Evolutionary conservation across 2,888 invertebrate species (phyloP), one percentile per base, ranked within the genome.

Genomic region (Eupeodes latifasciatus): DNA sequence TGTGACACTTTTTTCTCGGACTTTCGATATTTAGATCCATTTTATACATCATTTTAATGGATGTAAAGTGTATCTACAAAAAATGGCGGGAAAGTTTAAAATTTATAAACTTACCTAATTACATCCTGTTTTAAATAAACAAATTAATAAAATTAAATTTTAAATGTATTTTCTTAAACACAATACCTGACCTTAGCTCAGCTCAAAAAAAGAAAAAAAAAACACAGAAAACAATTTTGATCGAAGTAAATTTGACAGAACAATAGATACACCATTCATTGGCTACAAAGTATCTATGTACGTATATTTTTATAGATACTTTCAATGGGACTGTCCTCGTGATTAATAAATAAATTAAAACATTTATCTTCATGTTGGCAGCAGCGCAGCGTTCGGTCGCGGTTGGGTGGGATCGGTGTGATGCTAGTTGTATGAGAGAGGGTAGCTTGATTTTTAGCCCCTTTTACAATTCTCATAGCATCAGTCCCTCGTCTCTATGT

Each of bases 271-370:
- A 51, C 75, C n/a, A 72, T 59, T 34, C 19, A 57, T 77, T 57
- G 16, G 27, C 49, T 40, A 10, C 27, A 27, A 36, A 11, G 34
- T 55, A 55, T 55, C 16, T 47, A 64, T 47, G 27, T 51, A 74
- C 40, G 40, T 40, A 40, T 40, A 40, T 40, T 7, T 40, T 7
- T 40, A 9, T 40, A 40, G 62, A 74, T 74, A 81, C 61, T 67
- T 72, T 62, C 78, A 77, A 82, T 71, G 74, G 71, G 27, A 59
- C 64, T 53, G 74, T 81, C 62, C 78, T 61, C 69, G 77, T 71
- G 81, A 88, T 81, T 75, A 88, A 85, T 81, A 82, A 86, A 82
- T 80, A 85, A 85, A 85, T 85, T 85, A 75, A 85, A 88, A 67
- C 85, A 81, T 71, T 88, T 78, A 85, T 75, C 85, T 85, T 85